A percentile compares a stretch with the other conserved stretches of the same genome.
Conservation (phyloP, 2,888 invertebrate genomes). For the Cerceris ruficornis region DNA sequence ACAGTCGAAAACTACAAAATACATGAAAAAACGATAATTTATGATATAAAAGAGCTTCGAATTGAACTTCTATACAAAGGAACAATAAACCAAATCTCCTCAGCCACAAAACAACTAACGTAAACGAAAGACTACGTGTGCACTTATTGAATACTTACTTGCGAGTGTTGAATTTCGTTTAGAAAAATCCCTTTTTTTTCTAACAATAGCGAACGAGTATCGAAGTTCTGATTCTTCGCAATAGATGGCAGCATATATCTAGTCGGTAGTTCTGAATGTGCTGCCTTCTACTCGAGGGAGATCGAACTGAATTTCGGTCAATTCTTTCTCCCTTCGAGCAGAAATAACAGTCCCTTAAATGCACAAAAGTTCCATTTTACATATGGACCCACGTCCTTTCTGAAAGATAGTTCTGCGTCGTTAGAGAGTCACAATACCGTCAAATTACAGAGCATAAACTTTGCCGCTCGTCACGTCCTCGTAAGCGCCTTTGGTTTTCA, state of each 20-base stretch:
- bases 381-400: slow-evolving; percentile 13
- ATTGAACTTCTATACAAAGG: too few relatives aligned
- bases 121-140: too few relatives aligned
- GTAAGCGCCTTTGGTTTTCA: slow-evolving; percentile 8
- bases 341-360: slow-evolving; percentile 30
- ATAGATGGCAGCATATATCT: slow-evolving; percentile 76
- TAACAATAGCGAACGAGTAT: slow-evolving; percentile 31
- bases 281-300: slow-evolving; percentile 73
- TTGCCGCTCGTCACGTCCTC: slow-evolving; percentile 12
- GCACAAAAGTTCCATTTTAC: slow-evolving; percentile 38
- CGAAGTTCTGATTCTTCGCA: slow-evolving; percentile 20
- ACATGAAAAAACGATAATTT: too few relatives aligned
- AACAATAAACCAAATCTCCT: too few relatives aligned
- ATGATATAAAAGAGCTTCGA: too few relatives aligned
- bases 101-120: too few relatives aligned
- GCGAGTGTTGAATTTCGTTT: neutral
- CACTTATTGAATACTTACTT: too few relatives aligned
- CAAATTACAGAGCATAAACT: slow-evolving; percentile 29
- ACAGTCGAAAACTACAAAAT: too few relatives aligned
- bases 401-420: slow-evolving; percentile 29
- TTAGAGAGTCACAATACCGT: slow-evolving; percentile 26
- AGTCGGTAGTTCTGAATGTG: slow-evolving; percentile 79
- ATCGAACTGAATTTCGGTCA: slow-evolving; percentile 70
- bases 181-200: slow-evolving; percentile 28
- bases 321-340: slow-evolving; percentile 56